Evolutionary conservation across 2,797 vertebrate genomes (phyloP).

Genomic region (Allobates femoralis): DNA sequence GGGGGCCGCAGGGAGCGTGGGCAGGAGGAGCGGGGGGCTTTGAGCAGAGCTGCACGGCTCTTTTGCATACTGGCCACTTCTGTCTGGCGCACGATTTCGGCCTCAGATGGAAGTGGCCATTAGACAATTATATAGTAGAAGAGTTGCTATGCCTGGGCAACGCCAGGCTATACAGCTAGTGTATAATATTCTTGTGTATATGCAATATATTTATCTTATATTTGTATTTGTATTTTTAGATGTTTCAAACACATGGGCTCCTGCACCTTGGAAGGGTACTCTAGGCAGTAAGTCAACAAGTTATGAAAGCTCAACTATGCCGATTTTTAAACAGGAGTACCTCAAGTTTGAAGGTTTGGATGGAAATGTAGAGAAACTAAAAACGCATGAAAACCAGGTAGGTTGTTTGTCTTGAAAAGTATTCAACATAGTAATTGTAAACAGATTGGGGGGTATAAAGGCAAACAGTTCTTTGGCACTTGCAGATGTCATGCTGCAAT

Average conservation of each 20-base stretch:
- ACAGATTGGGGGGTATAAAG: background rate
- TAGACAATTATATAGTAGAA: no score
- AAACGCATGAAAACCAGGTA: constrained; percentile 68
- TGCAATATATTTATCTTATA: background rate
- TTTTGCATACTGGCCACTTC: no score
- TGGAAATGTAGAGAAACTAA: constrained; percentile 5
- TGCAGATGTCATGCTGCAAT: background rate
- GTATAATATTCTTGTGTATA: background rate
- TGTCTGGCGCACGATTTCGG: no score
- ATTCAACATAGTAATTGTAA: background rate
- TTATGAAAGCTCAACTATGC: background rate
- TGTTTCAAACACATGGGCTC: background rate
- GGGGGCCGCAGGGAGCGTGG: no score
- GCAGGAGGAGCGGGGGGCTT: no score
- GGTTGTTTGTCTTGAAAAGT: background rate
- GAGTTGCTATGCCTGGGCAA: no score
- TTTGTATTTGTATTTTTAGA: constrained; percentile 5
- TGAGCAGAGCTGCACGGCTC: no score
- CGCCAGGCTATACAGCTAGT: no score
- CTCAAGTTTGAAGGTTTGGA: constrained; percentile 22
- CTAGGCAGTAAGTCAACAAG: background rate
- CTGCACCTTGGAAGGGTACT: constrained; percentile 5
- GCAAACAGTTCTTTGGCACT: background rate
- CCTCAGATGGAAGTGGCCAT: no score
- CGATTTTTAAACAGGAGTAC: constrained; percentile 7